These are phyloP conservation scores for Nasonia longicornis DNA, from an alignment of 1,140 invertebrate genomes.

Conservation along the genomic window DNA sequence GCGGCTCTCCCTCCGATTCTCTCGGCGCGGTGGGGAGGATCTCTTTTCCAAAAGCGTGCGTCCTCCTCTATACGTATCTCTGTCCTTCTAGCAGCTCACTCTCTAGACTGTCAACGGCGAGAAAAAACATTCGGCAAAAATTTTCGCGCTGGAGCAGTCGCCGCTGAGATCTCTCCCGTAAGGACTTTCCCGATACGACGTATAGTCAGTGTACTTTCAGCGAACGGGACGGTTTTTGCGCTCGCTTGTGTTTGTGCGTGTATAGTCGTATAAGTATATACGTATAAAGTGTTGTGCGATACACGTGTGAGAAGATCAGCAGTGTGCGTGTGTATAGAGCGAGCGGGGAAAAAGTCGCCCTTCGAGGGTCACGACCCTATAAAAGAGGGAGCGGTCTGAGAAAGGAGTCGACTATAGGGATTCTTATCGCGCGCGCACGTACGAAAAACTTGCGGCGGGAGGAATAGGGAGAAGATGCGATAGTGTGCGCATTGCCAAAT, in stretches of 20 bases:
- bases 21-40: constrained; percentile 49
- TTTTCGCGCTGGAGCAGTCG: constrained; percentile 23
- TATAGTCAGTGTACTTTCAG: no score
- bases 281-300: background rate
- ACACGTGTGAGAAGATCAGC: background rate
- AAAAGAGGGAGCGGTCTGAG: background rate
- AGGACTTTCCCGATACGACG: constrained; percentile 14
- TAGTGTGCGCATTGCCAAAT: constrained; percentile 61
- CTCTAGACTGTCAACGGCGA: constrained; percentile 51
- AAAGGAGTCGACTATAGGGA: background rate
- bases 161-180: background rate
- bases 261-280: background rate
- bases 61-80: constrained; percentile 25
- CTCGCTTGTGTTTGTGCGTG: background rate
- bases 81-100: background rate
- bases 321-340: background rate
- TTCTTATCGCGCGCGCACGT: constrained; percentile 8
- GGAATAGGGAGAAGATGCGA: background rate
- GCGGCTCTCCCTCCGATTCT: no score
- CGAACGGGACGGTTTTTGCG: background rate
- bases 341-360: background rate
- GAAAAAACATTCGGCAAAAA: constrained; percentile 52
- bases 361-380: background rate
- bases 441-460: background rate
- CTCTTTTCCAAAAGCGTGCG: constrained; percentile 61